Base-by-base conservation (phyloP, 2,888 invertebrate species). In the Tetropium fuscum region DNA sequence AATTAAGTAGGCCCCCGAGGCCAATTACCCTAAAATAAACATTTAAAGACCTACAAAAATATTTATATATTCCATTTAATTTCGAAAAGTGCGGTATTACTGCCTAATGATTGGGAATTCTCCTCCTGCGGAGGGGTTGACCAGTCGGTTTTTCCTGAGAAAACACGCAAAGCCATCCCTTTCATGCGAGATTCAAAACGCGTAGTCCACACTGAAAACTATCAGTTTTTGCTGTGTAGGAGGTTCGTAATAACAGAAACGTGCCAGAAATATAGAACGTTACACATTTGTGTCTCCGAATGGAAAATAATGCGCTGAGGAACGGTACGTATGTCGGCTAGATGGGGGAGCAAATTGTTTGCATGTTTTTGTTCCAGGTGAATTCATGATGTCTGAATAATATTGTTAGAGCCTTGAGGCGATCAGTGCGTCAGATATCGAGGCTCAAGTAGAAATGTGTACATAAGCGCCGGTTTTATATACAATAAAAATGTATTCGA, bases 191-290 rank as follows among this genome's bases (percentile, higher is more conserved):
- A 72, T 70, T 68, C 69, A 48, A 51, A 53, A 56, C 64, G 66
- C 67, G 72, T 69, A 58, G 45, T 38, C 53, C 55, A 54, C 63
- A 61, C 62, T 57, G 54, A 63, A 68, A 72, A 69, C 70, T 72
- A 72, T 69, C 70, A 65, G 66, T 68, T 69, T 68, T 68, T 53
- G 43, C 44, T 34, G 57, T 51, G 57, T 57, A 57, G 64, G 63
- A 70, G 53, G 64, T 55, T 62, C 69, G 66, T 68, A 71, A 71
- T 71, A 70, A 71, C 70, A 54, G 34, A 58, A 60, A 71, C 73
- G 71, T 73, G 73, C 54, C 49, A 64, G 61, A 70, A 68, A 67
- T 73, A 63, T 64, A 32, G 58, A 66, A 48, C 18, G 53, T 36
- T 36, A 45, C 57, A 58, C 64, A 60, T 68, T 66, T 61, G 58